These are phyloP conservation scores for Phymorhynchus buccinoides DNA, from an alignment of 1,140 invertebrate genomes.

Conservation along the genomic window DNA sequence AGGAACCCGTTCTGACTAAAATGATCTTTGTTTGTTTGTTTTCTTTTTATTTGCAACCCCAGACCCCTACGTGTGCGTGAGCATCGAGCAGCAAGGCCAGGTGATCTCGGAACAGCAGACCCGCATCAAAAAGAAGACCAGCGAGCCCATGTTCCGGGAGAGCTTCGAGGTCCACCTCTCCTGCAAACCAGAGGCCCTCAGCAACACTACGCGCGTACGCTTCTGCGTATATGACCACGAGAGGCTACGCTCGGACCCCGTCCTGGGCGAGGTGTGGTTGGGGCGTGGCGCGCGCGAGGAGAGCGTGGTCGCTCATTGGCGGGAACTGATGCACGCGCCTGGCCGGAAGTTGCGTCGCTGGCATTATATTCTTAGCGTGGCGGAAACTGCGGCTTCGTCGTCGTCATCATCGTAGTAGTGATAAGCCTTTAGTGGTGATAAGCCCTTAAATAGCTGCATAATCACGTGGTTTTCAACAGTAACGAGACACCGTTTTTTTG, in stretches of 20 bases:
- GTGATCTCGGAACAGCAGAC: slow-evolving; percentile 52
- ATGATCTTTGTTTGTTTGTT: neutral
- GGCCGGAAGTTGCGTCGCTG: slow-evolving; percentile 51
- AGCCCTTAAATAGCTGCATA: neutral
- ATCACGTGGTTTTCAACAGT: neutral
- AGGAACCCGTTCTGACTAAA: neutral
- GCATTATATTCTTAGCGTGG: slow-evolving; percentile 49
- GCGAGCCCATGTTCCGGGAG: slow-evolving; percentile 66
- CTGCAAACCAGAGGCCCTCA: slow-evolving; percentile 53
- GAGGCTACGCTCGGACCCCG: slow-evolving; percentile 61
- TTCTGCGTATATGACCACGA: slow-evolving; percentile 67
- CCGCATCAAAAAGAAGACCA: slow-evolving; percentile 59
- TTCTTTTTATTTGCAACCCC: slow-evolving; percentile 25
- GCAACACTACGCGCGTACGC: slow-evolving; percentile 53
- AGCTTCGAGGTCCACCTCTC: slow-evolving; percentile 62
- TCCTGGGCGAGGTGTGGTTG: slow-evolving; percentile 66
- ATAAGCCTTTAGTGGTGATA: neutral
- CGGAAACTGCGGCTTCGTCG: neutral
- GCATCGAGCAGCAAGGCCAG: slow-evolving; percentile 53
- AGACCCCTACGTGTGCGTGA: slow-evolving; percentile 62
- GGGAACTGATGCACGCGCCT: slow-evolving; percentile 49
- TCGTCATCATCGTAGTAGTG: neutral
- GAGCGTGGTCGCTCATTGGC: slow-evolving; percentile 57
- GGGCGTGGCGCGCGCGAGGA: slow-evolving; percentile 55
- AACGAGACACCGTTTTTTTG: neutral